Conservation (phyloP, 2,113 vertebrate species). For the Podiceps cristatus region DNA sequence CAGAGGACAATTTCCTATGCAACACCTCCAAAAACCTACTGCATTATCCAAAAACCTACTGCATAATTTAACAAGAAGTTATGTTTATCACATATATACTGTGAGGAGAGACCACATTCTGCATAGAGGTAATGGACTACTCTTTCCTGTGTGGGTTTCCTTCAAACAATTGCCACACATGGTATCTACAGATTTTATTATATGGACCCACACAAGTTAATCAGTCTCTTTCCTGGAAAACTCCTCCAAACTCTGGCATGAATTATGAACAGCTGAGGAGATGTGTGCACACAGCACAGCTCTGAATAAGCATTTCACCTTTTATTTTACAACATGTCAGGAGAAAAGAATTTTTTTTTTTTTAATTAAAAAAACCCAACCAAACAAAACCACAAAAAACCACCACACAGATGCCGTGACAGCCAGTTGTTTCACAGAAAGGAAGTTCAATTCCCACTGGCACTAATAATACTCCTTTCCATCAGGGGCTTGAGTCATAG, state of each 20-base stretch:
- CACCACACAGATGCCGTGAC: not conserved
- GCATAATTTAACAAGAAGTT: not conserved
- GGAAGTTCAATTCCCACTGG: not conserved
- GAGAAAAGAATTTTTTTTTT: not conserved
- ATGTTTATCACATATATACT: rapidly evolving
- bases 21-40: not conserved
- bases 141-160: not conserved
- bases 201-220: not conserved
- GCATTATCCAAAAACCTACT: not conserved
- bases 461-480: not conserved
- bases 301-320: not conserved
- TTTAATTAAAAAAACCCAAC: too few relatives aligned
- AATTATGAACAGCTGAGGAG: not conserved
- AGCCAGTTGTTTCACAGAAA: not conserved
- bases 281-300: not conserved
- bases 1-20: not conserved
- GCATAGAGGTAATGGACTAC: not conserved
- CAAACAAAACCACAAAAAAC: too few relatives aligned
- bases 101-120: not conserved
- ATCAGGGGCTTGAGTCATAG: not conserved
- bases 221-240: not conserved
- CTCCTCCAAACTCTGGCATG: not conserved
- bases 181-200: not conserved
- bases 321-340: not conserved
- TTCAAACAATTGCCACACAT: not conserved